Evolutionary conservation across 2,797 vertebrate genomes (phyloP), one percentile per base, ranked within the genome.

Genomic region (Acrossocheilus fasciatus): DNA sequence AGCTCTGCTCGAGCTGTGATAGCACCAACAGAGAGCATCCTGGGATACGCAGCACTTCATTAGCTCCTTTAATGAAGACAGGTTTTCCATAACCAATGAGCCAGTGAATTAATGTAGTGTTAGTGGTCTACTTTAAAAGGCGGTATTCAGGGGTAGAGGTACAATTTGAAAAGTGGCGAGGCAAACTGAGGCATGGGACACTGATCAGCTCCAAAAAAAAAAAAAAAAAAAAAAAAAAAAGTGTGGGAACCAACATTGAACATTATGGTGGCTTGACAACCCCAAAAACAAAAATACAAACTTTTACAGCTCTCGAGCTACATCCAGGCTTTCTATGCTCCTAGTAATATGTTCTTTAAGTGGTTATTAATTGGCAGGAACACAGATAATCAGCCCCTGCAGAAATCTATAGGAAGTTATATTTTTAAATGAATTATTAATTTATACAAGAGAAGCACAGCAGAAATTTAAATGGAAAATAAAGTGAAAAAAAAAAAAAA

Each of bases 1-100:
- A 62, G 26, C 41, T 47, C 64, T 34, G 34, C 45, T 47, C 11
- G 39, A 73, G n/a, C 47, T 6, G 18, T 20, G 23, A 18, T 5
- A 69, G 26, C 4, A 14, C 0, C 57, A 70, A 72, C 76, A 43
- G 43, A 66, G 34, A 69, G 50, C 70, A 52, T 69, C 15, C 10
- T 76, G 62, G 72, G 41, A 59, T 45, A 68, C 10, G 5, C 43
- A 66, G 20, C 64, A 20, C 50, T 72, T 79, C 82, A 84, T 87
- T 84, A 80, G 20, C 52, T 45, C 62, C 26, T 36, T 84, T 83
- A 86, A 86, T 75, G 68, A 68, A 41, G 7, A 52, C 2, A 8
- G 4, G 18, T 36, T 75, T 75, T 47, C 54, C 39, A 59, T 47
- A 47, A 2, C 26, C 20, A 15, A 23, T n/a, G 52, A 47, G 11